Evolutionary conservation across 1,140 invertebrate species (phyloP), one percentile per base, ranked within the genome.

Genomic region (Mactra quadrangularis): DNA sequence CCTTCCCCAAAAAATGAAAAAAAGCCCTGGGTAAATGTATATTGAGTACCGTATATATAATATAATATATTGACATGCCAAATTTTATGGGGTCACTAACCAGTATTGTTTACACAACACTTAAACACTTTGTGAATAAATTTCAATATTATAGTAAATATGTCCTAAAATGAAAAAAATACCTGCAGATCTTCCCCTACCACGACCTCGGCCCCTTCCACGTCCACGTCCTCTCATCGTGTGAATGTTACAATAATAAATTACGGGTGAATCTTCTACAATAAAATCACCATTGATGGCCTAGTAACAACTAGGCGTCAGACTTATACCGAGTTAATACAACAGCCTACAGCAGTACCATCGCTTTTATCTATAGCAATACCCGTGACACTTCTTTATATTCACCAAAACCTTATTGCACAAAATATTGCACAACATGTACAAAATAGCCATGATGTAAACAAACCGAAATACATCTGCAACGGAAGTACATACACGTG

Each of bases 121-220:
- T 3, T 1, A 19, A 13, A 13, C 33, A n/a, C 19, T 47, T 11
- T 19, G 6, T 7, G 17, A 7, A 55, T 19, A 55, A 55, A 6
- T 19, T 7, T 19, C 52, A 6, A 27, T 55, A 27, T n/a, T 27
- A 55, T n/a, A 22, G 7, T 55, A 7, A 19, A 55, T 19, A 7
- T 55, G 6, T 7, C 17, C 7, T 19, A 27, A 9, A 55, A 27
- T 22, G 17, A 6, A 55, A 66, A 45, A 1, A 3, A 41, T 68
- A 50, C 64, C 64, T 68, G 22, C 64, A 47, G 64, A 68, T 68
- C 64, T 45, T 11, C 64, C 68, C 17, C 86, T n/a, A 27, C 88
- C 70, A 1, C 86, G 17, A 52, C 86, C 64, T 4, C 85, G 55
- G 3, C 87, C 60, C 3, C 72, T 15, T 1, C 86, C 83, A 22